Conservation (phyloP, 2,797 vertebrate species). For the Sebastes hubbsi region DNA sequence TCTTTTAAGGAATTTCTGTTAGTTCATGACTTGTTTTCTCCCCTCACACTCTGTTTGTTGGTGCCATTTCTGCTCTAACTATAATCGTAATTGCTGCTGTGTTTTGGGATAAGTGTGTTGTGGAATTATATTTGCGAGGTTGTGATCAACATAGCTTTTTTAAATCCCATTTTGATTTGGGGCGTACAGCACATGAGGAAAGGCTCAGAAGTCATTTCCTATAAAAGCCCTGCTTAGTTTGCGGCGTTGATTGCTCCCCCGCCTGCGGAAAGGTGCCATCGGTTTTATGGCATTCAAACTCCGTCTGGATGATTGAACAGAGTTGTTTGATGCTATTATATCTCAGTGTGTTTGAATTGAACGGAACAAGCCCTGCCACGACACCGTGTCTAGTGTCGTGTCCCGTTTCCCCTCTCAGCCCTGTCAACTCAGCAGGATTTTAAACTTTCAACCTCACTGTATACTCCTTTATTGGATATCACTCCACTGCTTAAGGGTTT, state of each 20-base stretch:
- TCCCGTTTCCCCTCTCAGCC: not conserved
- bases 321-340: constrained; percentile 6
- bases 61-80: constrained; percentile 60
- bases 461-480: not conserved
- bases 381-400: not conserved
- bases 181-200: not conserved
- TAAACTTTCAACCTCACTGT: not conserved
- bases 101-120: constrained; percentile 36
- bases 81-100: constrained; percentile 61
- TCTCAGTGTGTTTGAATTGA: constrained; percentile 22
- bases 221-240: constrained; percentile 8
- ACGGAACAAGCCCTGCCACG: not conserved
- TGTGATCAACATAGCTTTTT: constrained; percentile 7
- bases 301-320: constrained; percentile 10
- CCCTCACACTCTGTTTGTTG: constrained; percentile 26
- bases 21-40: constrained; percentile 9
- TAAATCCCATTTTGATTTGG: not conserved
- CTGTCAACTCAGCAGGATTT: constrained; percentile 13
- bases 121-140: constrained; percentile 27
- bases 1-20: constrained; percentile 48
- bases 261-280: not conserved
- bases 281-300: constrained; percentile 7
- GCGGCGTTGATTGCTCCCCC: constrained; percentile 20
- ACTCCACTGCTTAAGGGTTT: not conserved
- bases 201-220: constrained; percentile 24